Evolutionary conservation across 2,888 invertebrate species (phyloP), one percentile per base, ranked within the genome.

Genomic region (Poecilus cupreus): DNA sequence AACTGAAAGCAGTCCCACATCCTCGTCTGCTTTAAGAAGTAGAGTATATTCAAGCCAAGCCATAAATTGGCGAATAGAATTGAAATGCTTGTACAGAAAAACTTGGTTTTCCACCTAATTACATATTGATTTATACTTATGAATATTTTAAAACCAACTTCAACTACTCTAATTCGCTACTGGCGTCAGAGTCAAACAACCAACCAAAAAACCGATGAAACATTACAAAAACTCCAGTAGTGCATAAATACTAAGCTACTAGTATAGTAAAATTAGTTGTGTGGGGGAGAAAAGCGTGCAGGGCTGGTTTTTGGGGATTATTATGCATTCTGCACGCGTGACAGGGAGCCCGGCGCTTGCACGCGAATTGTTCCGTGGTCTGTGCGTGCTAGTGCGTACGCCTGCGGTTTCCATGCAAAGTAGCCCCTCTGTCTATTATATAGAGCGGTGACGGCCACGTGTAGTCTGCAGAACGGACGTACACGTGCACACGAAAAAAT

Each of bases 301-400:
- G 64, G 32, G 37, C 8, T 37, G 16, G 46, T 72, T 72, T 72
- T 72, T 43, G 72, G 72, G 72, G 74, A 82, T 83, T 74, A 83
- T 85, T 85, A 83, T 84, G 85, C 83, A 85, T 84, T 84, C 84
- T 83, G 83, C 85, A 85, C 82, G 83, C 83, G 82, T 84, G 83
- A 82, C 74, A 79, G 43, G 77, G 82, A 79, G 83, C 51, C 82
- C 83, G 85, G 84, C 85, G 82, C 83, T 83, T 43, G 70, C 85
- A 85, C 85, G 85, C 85, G 83, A 85, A 85, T 85, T 84, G 83
- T 82, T 64, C 74, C 26, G 22, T 64, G 24, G 22, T 70, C 74
- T 82, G 83, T 85, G 85, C 85, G 85, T 84, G 84, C 82, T 79
- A 82, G 82, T 83, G 83, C 83, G 83, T 82, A 70, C 79, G 76